These are phyloP conservation scores for Colinus virginianus DNA, from an alignment of 2,113 vertebrate genomes.

Conservation along the genomic window DNA sequence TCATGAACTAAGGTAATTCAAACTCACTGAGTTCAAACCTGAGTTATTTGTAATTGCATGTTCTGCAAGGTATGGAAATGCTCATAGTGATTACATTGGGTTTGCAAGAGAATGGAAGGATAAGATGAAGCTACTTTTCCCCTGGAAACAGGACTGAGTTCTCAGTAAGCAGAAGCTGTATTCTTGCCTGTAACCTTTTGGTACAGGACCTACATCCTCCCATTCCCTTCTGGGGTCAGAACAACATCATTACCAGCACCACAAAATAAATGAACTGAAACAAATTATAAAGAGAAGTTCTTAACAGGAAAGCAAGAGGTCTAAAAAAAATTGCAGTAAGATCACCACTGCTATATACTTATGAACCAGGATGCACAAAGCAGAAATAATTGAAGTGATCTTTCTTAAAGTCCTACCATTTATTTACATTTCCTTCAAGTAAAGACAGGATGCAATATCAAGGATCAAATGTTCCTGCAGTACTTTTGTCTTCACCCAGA, in stretches of 20 bases:
- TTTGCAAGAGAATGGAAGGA: not conserved
- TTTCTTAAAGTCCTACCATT: not conserved
- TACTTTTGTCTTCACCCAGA: not conserved
- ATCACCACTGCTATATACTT: not conserved
- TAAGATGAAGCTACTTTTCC: not conserved
- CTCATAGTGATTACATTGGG: not conserved
- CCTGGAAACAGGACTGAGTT: not conserved
- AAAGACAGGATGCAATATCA: not conserved
- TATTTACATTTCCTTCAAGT: not conserved
- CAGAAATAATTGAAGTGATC: not conserved
- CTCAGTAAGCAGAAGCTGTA: not conserved
- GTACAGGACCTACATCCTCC: not conserved
- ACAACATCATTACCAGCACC: not conserved
- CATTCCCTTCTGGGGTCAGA: not conserved
- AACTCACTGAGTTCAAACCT: not conserved
- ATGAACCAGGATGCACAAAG: accelerated
- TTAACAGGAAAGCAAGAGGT: not conserved
- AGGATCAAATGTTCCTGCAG: not conserved
- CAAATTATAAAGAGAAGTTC: not conserved
- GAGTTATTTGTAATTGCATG: not conserved
- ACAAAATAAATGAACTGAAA: slow-evolving; percentile 9
- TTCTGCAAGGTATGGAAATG: not conserved
- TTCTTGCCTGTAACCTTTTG: not conserved
- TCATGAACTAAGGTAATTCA: not conserved
- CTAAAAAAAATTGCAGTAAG: not conserved